Conservation (phyloP, 2,888 invertebrate genomes). For the Stictocephala bisonia region DNA sequence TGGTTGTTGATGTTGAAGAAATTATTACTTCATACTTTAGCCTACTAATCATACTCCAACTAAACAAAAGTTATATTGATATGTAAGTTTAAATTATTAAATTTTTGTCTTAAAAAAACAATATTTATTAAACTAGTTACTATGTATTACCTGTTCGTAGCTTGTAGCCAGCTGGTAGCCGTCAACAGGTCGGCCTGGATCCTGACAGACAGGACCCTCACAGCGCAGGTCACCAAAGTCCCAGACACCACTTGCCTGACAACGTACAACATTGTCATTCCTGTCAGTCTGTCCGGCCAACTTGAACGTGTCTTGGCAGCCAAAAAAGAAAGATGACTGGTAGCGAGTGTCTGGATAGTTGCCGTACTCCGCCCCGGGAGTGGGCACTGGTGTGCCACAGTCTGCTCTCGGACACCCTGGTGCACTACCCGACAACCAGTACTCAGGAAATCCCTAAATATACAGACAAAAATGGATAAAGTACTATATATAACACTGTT, state of each 20-base stretch:
- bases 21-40: too few relatives aligned
- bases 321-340: conserved; percentile 95
- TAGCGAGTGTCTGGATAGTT: conserved; percentile 88
- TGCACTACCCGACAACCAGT: conserved; percentile 88
- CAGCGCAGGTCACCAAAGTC: conserved; percentile 96
- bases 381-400: conserved; percentile 91
- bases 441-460: conserved; percentile 81
- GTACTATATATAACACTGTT: too few relatives aligned
- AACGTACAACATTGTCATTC: conserved; percentile 91
- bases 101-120: background rate
- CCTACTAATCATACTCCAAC: too few relatives aligned
- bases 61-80: too few relatives aligned
- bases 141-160: conserved; percentile 66
- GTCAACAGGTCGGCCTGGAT: conserved; percentile 94
- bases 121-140: background rate
- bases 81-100: background rate
- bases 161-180: conserved; percentile 76
- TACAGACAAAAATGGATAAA: conserved; percentile 24
- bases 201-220: conserved; percentile 96
- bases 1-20: too few relatives aligned
- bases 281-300: conserved; percentile 91
- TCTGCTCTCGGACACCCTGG: conserved; percentile 91
- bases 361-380: conserved; percentile 94
- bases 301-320: conserved; percentile 95
- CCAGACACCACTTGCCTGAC: conserved; percentile 94